phyloP scores from a whole-genome alignment of 1,140 invertebrate species.

The Thaumatotibia leucotreta region DNA sequence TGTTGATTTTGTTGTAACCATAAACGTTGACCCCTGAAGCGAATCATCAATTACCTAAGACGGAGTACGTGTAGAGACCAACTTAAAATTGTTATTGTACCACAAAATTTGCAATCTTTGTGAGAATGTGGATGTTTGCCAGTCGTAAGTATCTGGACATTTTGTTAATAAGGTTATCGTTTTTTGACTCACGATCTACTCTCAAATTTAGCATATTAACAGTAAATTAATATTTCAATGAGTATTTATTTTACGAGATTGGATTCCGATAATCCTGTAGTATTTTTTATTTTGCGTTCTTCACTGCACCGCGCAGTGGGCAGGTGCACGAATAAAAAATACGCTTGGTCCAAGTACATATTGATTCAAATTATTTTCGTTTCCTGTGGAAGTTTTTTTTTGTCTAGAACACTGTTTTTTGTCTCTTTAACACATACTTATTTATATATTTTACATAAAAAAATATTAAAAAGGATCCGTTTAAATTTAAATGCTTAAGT shows the following conservation, averaged over 20 bases:
- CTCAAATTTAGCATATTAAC: background rate
- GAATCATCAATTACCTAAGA: background rate
- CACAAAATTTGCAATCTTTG: slow-evolving; percentile 1
- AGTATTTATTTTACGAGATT: background rate
- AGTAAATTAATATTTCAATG: background rate
- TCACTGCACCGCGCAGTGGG: background rate
- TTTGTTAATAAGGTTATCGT: slow-evolving; percentile 1
- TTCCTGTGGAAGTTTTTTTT: no score
- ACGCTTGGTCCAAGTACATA: no score
- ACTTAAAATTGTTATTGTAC: background rate
- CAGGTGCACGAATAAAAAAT: no score
- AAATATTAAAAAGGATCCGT: no score
- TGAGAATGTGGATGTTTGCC: background rate
- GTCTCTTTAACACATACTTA: no score
- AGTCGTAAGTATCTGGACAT: background rate
- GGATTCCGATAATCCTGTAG: background rate
- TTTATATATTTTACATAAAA: no score
- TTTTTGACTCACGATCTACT: background rate
- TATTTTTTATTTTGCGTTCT: background rate
- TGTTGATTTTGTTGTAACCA: background rate
- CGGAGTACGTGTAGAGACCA: background rate
- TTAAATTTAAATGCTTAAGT: no score
- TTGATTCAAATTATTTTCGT: no score
- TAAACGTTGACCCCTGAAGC: background rate
- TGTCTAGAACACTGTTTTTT: no score